A percentile compares a stretch with the other conserved stretches of the same genome.
phyloP scores from a whole-genome alignment of 2,888 invertebrate species.

The Pherbina coryleti region DNA sequence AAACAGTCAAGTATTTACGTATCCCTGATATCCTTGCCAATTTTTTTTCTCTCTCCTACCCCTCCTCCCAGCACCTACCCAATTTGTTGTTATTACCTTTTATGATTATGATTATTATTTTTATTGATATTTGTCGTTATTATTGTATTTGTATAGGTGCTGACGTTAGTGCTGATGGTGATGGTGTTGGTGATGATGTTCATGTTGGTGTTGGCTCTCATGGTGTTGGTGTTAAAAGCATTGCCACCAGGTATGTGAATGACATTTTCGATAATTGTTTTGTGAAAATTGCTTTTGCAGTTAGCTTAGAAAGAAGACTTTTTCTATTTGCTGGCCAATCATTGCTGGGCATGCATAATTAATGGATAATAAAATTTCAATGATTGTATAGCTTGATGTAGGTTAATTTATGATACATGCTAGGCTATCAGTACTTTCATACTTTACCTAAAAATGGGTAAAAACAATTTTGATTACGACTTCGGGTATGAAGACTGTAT shows the following conservation, averaged over 20 bases:
- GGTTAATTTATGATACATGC: not conserved
- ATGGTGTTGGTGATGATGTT: not conserved
- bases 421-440: too few relatives aligned
- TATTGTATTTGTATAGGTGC: not conserved
- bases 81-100: not conserved
- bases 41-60: not conserved
- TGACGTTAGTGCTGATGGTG: not conserved
- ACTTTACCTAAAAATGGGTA: too few relatives aligned
- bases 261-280: too few relatives aligned
- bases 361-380: too few relatives aligned
- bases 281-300: too few relatives aligned
- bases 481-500: too few relatives aligned
- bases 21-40: not conserved
- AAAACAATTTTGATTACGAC: too few relatives aligned
- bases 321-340: too few relatives aligned
- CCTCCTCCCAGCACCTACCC: not conserved
- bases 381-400: not conserved
- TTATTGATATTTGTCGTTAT: constrained; percentile 22
- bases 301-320: too few relatives aligned
- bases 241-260: too few relatives aligned
- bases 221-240: too few relatives aligned
- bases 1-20: constrained; percentile 15
- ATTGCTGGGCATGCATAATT: too few relatives aligned
- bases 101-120: constrained; percentile 14
- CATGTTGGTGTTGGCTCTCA: not conserved